Base-by-base conservation (phyloP, 2,113 vertebrate species). In the Addax nasomaculatus region DNA sequence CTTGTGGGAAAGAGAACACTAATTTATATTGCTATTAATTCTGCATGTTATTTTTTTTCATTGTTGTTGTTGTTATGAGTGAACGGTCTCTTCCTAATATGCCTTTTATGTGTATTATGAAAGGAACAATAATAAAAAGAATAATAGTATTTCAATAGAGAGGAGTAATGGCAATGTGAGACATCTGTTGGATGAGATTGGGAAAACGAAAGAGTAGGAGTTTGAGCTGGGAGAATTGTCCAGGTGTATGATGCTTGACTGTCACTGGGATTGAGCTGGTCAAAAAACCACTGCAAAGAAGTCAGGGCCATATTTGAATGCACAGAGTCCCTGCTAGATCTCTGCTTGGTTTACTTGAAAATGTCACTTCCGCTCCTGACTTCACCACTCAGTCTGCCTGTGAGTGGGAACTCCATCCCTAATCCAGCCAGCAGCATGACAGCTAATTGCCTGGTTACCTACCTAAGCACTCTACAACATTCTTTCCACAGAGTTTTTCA, bases 261-360 rank as follows among this genome's bases (percentile, higher is more conserved):
- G 13, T 70, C 8, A 62, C 62, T 55, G 30, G 21, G 17, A 13
- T 2, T 58, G 16, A 5, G 3, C 2, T 51, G n/a, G 62, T 29
- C 5, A 3, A 64, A 90, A 64, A 88, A 58, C 8, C 11, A 55
- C 16, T 30, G 3, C 33, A 47, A 4, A 51, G 6, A 25, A 88
- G 67, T 67, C 2, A 0, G 3, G 0, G 2, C 1, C 15, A 1
- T 43, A 5, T 45, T 19, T 67, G 15, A 85, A 36, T 4, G 8
- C 2, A 3, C 11, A 43, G 11, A 49, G 27, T 15, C 25, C 7
- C 12, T 45, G 25, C 23, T 43, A 70, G 11, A 2, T 78, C 5
- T 62, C 49, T 89, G 1, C 3, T 11, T 36, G 27, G 2, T 29
- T 49, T 49, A 23, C 17, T 36, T 49, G 25, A 67, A 81, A 85